Conservation (phyloP, 2,888 invertebrate genomes). For the Linyphia triangularis region DNA sequence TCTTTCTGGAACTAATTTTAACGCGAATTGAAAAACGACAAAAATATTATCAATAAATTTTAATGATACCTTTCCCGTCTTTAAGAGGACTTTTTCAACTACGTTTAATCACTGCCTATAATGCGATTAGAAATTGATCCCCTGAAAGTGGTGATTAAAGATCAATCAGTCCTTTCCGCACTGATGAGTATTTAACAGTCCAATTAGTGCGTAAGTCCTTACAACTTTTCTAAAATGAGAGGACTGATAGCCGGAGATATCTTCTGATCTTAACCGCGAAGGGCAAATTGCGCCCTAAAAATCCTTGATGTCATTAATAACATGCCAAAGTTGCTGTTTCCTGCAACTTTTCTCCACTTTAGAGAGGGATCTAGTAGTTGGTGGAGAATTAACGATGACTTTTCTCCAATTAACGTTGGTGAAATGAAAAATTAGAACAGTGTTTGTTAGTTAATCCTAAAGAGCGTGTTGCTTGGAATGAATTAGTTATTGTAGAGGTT, state of each 20-base stretch:
- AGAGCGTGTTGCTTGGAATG: no score
- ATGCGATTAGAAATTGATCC: conserved; percentile 50
- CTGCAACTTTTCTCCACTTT: background rate
- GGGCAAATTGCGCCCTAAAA: background rate
- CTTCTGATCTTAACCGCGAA: conserved; percentile 49
- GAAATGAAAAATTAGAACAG: background rate
- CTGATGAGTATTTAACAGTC: conserved; percentile 62
- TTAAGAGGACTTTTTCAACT: conserved; percentile 5
- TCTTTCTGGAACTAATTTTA: background rate
- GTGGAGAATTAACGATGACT: conserved; percentile 4
- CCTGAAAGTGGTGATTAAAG: conserved; percentile 50
- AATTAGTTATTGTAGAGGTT: no score
- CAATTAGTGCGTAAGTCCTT: conserved; percentile 39
- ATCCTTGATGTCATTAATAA: conserved; percentile 21
- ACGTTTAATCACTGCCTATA: conserved; percentile 7
- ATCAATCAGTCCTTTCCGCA: conserved; percentile 43
- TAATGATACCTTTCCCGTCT: background rate
- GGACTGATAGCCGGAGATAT: conserved; percentile 15
- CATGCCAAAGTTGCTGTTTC: background rate
- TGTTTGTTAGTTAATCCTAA: no score
- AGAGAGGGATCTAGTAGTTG: background rate
- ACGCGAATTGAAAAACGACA: background rate
- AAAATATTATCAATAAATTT: background rate
- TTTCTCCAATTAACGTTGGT: background rate
- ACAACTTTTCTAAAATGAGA: conserved; percentile 19